Conservation (phyloP, 2,113 vertebrate species). For the Choloepus hoffmanni region DNA sequence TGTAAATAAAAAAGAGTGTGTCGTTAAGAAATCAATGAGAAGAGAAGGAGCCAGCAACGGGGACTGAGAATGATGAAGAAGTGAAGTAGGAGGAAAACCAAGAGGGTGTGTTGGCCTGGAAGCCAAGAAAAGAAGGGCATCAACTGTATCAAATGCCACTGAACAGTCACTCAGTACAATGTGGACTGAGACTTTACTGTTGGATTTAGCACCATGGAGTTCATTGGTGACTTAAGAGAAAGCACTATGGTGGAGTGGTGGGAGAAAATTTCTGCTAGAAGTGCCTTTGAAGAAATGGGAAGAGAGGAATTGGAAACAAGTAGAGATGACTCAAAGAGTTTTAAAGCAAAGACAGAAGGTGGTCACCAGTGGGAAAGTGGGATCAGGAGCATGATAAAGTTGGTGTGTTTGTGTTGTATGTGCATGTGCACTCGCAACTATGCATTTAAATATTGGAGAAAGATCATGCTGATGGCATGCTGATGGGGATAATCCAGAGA, state of each 20-base stretch:
- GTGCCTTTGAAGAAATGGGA: background rate
- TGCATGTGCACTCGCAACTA: background rate
- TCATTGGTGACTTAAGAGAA: background rate
- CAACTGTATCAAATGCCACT: background rate
- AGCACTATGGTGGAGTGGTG: background rate
- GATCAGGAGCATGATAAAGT: background rate
- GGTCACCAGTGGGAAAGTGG: background rate
- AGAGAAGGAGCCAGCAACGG: background rate
- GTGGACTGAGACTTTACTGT: too few species aligned
- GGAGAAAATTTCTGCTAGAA: background rate
- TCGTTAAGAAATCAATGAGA: background rate
- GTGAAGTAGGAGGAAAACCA: background rate
- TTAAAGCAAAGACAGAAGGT: background rate
- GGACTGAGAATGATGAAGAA: background rate
- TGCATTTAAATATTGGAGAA: background rate
- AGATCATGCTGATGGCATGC: background rate
- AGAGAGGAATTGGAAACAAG: background rate
- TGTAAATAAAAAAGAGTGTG: background rate
- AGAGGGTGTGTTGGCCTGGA: background rate
- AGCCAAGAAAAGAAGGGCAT: background rate
- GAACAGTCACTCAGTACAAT: background rate
- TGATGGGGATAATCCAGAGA: background rate
- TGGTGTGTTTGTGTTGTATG: background rate
- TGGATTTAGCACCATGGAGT: background rate
- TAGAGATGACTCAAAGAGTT: background rate